These are phyloP conservation scores for Megalopta genalis DNA, from an alignment of 1,140 invertebrate species.

Conservation along the genomic window DNA sequence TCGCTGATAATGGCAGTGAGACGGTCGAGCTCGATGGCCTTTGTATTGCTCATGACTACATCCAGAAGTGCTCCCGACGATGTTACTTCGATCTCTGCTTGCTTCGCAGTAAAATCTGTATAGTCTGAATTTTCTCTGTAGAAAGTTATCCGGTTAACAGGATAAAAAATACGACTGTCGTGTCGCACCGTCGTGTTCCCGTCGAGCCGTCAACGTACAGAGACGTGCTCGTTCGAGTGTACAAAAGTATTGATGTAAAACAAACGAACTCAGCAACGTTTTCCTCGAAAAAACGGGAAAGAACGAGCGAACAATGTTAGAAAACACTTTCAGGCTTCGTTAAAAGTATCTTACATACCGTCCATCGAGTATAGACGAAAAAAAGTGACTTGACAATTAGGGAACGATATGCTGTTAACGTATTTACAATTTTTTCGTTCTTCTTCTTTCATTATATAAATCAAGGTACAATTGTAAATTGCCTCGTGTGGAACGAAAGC, in stretches of 20 bases:
- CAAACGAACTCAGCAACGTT: conserved; percentile 38
- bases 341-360: conserved; percentile 25
- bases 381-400: conserved; percentile 49
- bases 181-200: background rate
- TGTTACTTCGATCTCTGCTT: too few species aligned
- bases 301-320: conserved; percentile 12
- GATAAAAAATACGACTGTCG: background rate
- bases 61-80: too few species aligned
- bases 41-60: too few species aligned
- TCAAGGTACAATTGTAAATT: conserved; percentile 53
- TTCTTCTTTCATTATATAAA: conserved; percentile 51
- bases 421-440: conserved; percentile 53
- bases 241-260: conserved; percentile 25
- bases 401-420: conserved; percentile 55
- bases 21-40: too few species aligned
- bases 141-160: too few species aligned
- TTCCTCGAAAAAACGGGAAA: conserved; percentile 22
- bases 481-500: conserved; percentile 48
- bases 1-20: too few species aligned
- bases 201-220: background rate
- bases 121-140: too few species aligned
- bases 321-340: conserved; percentile 37
- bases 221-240: background rate
- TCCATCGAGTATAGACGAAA: conserved; percentile 9
- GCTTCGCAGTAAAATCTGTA: too few species aligned